A percentile compares a stretch with the other conserved stretches of the same genome.
These are phyloP conservation scores for Acronicta leporina DNA, from an alignment of 2,888 invertebrate genomes.

Conservation along the genomic window DNA sequence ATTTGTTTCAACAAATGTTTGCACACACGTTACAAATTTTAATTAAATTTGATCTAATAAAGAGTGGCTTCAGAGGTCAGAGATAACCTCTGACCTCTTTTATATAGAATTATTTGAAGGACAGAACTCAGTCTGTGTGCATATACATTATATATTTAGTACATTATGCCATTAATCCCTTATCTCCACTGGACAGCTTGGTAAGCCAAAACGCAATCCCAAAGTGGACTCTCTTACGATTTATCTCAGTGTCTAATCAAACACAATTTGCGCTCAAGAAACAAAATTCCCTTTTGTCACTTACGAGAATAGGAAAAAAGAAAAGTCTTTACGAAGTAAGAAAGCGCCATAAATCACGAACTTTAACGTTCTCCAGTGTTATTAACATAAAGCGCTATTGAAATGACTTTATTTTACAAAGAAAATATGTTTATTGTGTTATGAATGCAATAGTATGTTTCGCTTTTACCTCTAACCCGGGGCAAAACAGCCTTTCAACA, in stretches of 20 bases:
- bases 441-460: slow-evolving; percentile 41
- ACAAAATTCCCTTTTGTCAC: slow-evolving; percentile 42
- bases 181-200: slow-evolving; percentile 43
- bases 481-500: slow-evolving; percentile 40
- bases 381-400: slow-evolving; percentile 50
- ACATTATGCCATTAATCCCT: slow-evolving; percentile 31
- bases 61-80: no score
- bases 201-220: slow-evolving; percentile 37
- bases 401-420: slow-evolving; percentile 50
- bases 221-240: slow-evolving; percentile 27
- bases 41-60: no score
- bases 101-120: no score
- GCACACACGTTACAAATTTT: no score
- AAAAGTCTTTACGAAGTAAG: slow-evolving; percentile 28
- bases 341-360: slow-evolving; percentile 43
- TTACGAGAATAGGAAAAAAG: slow-evolving; percentile 39
- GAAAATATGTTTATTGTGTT: slow-evolving; percentile 42
- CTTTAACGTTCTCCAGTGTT: slow-evolving; percentile 53
- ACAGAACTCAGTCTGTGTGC: no score
- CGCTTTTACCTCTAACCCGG: slow-evolving; percentile 40
- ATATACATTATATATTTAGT: slow-evolving; percentile 12
- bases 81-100: no score
- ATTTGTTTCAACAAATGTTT: no score
- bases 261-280: slow-evolving; percentile 30
- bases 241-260: slow-evolving; percentile 45